phyloP scores from a whole-genome alignment of 1,140 invertebrate species.

The Papilio machaon region DNA sequence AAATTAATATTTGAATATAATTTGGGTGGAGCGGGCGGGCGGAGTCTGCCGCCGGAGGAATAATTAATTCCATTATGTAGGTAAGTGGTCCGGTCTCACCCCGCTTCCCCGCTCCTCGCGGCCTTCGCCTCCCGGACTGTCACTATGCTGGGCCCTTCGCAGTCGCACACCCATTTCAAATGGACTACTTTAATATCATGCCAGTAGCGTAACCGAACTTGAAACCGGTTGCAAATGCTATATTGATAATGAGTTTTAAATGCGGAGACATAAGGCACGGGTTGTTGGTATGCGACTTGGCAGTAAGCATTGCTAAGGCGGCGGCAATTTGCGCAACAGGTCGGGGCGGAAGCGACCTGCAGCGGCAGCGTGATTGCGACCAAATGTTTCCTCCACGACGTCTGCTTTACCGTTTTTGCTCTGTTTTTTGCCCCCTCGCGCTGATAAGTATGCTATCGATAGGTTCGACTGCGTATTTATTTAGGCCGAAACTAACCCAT shows the following conservation, averaged over 20 bases:
- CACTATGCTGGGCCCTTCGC: background rate
- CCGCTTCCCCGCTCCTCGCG: slow-evolving; percentile 43
- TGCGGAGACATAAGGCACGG: slow-evolving; percentile 19
- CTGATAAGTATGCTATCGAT: slow-evolving; percentile 81
- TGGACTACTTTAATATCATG: background rate
- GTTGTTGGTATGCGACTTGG: slow-evolving; percentile 33
- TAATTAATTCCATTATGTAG: slow-evolving; percentile 78
- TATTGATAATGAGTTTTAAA: slow-evolving; percentile 32
- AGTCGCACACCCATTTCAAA: background rate
- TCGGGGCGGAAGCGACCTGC: slow-evolving; percentile 81
- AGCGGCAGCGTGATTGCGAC: slow-evolving; percentile 73
- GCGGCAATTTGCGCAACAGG: slow-evolving; percentile 78
- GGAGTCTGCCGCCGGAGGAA: slow-evolving; percentile 73
- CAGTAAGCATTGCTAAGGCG: background rate
- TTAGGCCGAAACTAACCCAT: slow-evolving; percentile 69
- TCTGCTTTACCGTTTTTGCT: slow-evolving; percentile 73
- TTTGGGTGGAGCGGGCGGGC: slow-evolving; percentile 76
- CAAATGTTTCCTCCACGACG: slow-evolving; percentile 78
- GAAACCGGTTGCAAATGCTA: background rate
- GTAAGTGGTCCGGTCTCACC: slow-evolving; percentile 59
- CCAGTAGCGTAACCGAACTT: background rate
- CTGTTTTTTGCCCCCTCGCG: slow-evolving; percentile 67
- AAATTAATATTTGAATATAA: slow-evolving; percentile 82
- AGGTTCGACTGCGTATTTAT: slow-evolving; percentile 70
- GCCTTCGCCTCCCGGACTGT: slow-evolving; percentile 16